Base-by-base conservation (phyloP, 2,888 invertebrate species). In the Crossocerus cetratus region DNA sequence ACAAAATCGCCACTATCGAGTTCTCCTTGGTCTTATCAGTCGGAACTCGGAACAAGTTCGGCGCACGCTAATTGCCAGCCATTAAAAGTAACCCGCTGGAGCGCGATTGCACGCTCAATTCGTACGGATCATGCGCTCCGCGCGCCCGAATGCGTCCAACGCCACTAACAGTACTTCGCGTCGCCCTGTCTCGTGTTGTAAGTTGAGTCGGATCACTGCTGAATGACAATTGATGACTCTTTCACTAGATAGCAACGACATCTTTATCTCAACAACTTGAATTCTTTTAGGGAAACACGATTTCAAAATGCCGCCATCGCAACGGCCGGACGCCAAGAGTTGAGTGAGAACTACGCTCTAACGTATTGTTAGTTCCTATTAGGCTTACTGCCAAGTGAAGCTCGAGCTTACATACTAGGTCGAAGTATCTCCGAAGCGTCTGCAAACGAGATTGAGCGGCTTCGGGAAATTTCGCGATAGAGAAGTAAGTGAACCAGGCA, bases 111-210 rank as follows among this genome's bases (percentile, higher is more conserved):
- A n/a, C n/a, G n/a, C n/a, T n/a, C n/a, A n/a, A n/a, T n/a, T n/a
- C n/a, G n/a, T n/a, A n/a, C n/a, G n/a, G n/a, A n/a, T n/a, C n/a
- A n/a, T n/a, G n/a, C n/a, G n/a, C n/a, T n/a, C n/a, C n/a, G 54
- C 43, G 0, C 11, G 55, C 16, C 11, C 18, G 42, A 16, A 43
- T 64, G 21, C 20, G 57, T 59, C 66, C 60, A 76, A 70, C 63
- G n/a, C 63, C 74, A 72, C 57, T 65, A 74, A 70, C 75, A 74
- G 74, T 73, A 73, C 62, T 49, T 49, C 58, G 14, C 57, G 43
- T 23, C 18, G 55, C n/a, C 18, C 58, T 20, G 20, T 11, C 23
- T 42, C 59, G 44, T 45, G 56, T 42, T 45, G 56, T 42, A 18
- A 61, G 23, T 44, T 13, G 53, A 58, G 61, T 67, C 59, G 32